Conservation (phyloP, 2,888 invertebrate genomes). For the Bombyx huttoni region DNA sequence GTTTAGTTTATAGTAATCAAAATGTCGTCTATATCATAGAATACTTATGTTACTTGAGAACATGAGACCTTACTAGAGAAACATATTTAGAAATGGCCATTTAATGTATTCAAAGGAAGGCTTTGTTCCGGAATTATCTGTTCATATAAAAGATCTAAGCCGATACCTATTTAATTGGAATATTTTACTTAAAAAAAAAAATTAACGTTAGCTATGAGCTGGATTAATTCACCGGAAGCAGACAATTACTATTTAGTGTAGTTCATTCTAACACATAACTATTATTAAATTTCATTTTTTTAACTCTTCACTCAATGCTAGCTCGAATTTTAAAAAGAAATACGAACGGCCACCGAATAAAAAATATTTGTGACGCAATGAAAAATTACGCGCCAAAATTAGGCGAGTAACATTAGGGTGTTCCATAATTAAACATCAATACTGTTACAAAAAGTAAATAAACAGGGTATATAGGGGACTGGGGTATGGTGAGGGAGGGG, state of each 20-base stretch:
- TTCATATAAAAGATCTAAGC: no score
- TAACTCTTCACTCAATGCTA: not conserved
- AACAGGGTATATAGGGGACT: conserved; percentile 62
- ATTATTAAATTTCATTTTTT: not conserved
- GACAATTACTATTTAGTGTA: conserved; percentile 11
- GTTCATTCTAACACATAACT: not conserved
- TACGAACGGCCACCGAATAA: not conserved
- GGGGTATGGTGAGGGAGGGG: conserved; percentile 55
- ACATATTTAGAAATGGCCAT: no score
- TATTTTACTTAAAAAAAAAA: no score
- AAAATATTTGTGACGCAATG: conserved; percentile 16
- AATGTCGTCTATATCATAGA: no score
- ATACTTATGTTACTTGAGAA: no score
- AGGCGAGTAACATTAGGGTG: conserved; percentile 53
- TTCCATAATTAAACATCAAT: conserved; percentile 73
- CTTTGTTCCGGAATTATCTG: no score
- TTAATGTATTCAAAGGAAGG: no score
- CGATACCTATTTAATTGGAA: no score
- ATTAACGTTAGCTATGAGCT: no score
- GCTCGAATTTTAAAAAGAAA: not conserved
- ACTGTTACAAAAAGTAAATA: conserved; percentile 73
- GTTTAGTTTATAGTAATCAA: no score
- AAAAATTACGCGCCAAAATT: conserved; percentile 56
- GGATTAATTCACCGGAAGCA: no score
- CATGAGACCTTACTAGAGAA: no score